phyloP scores from a whole-genome alignment of 2,888 invertebrate genomes.

The Oligia latruncula region DNA sequence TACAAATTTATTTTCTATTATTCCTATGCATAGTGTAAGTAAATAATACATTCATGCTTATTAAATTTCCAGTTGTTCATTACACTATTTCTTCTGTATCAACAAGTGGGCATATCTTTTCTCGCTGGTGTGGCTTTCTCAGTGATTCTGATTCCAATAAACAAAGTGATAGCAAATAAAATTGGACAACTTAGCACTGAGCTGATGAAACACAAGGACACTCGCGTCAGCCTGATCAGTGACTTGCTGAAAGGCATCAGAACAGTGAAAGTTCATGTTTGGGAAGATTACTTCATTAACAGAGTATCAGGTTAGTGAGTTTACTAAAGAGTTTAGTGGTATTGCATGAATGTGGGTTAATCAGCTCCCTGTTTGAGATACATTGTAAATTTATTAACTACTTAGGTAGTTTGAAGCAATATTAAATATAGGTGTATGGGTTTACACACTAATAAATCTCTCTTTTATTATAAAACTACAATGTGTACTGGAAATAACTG shows the following conservation, averaged over 20 bases:
- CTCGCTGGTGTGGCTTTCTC: conserved; percentile 97
- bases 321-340: neutral
- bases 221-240: conserved; percentile 95
- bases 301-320: conserved; percentile 91
- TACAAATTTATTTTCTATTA: neutral
- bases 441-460: too few species aligned
- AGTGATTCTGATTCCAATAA: conserved; percentile 97
- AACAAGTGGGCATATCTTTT: conserved; percentile 97
- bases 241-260: conserved; percentile 97
- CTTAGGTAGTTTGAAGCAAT: neutral
- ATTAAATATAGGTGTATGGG: neutral
- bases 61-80: conserved; percentile 92
- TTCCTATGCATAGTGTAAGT: neutral
- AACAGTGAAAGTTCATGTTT: conserved; percentile 97
- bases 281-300: conserved; percentile 96
- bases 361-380: neutral
- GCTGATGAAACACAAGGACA: conserved; percentile 97
- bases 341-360: neutral
- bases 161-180: conserved; percentile 96
- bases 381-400: neutral
- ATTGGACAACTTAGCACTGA: conserved; percentile 96
- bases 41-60: conserved; percentile 4
- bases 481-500: neutral
- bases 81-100: conserved; percentile 95
- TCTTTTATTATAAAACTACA: neutral